These are phyloP conservation scores for Arge pagana DNA, from an alignment of 2,888 invertebrate species.

Conservation along the genomic window DNA sequence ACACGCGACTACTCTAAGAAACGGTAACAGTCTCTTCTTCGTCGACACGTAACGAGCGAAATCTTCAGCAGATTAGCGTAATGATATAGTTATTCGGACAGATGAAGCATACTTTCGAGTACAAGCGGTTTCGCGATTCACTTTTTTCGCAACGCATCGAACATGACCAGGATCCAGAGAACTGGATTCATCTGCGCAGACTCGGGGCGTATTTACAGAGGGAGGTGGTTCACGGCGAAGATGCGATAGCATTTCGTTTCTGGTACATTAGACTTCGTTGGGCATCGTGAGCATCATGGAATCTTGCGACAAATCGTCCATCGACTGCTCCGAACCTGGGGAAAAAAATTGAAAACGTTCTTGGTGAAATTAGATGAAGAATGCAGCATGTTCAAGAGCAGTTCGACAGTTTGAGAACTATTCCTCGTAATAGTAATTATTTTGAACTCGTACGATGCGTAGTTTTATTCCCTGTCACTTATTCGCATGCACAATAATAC, in stretches of 20 bases:
- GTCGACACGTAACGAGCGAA: constrained; percentile 7
- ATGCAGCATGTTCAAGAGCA: too few relatives aligned
- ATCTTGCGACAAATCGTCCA: constrained; percentile 86
- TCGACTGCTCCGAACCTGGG: constrained; percentile 72
- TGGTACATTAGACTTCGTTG: constrained; percentile 68
- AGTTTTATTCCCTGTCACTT: neutral
- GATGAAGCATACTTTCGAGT: too few relatives aligned
- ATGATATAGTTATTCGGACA: too few relatives aligned
- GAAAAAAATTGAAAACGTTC: neutral
- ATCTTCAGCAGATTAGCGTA: neutral
- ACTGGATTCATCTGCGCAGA: too few relatives aligned
- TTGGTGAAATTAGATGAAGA: constrained; percentile 21
- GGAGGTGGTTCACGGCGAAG: too few relatives aligned
- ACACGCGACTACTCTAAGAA: neutral
- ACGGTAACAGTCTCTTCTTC: constrained; percentile 8
- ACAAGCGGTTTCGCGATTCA: too few relatives aligned
- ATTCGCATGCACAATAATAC: constrained; percentile 14
- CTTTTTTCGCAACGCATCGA: too few relatives aligned
- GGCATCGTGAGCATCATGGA: constrained; percentile 87
- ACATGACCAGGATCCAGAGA: too few relatives aligned
- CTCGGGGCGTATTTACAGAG: too few relatives aligned
- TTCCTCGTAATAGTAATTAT: too few relatives aligned
- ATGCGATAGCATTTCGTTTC: too few relatives aligned
- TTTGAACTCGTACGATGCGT: constrained; percentile 10
- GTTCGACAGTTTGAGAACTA: too few relatives aligned